These are phyloP conservation scores for Metopolophium dirhodum DNA, from an alignment of 1,140 invertebrate genomes.

Conservation along the genomic window DNA sequence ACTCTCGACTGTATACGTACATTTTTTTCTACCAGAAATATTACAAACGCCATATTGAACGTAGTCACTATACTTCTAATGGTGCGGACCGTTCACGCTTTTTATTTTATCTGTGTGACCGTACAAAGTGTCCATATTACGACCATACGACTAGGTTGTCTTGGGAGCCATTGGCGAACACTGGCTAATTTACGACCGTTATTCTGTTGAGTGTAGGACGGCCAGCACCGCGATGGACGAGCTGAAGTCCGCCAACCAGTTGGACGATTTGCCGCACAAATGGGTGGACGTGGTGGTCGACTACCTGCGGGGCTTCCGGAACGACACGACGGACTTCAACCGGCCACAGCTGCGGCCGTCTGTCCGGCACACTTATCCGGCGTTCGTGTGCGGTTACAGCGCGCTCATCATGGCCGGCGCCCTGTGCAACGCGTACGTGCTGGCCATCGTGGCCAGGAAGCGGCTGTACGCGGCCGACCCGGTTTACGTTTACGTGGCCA, in stretches of 20 bases:
- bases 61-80: no score
- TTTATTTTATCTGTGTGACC: no score
- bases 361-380: slow-evolving; percentile 68
- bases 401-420: slow-evolving; percentile 68
- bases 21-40: no score
- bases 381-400: slow-evolving; percentile 72
- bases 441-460: slow-evolving; percentile 69
- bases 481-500: slow-evolving; percentile 73
- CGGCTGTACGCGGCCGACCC: slow-evolving; percentile 69
- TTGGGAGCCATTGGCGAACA: no score
- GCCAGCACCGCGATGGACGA: neutral
- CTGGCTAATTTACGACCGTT: no score
- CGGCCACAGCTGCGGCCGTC: slow-evolving; percentile 64
- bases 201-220: no score
- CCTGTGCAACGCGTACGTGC: slow-evolving; percentile 68
- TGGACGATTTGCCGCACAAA: slow-evolving; percentile 59
- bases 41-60: no score
- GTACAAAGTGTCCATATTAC: no score
- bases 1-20: no score
- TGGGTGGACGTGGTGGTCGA: slow-evolving; percentile 61
- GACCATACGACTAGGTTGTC: no score
- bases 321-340: slow-evolving; percentile 63
- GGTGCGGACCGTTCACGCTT: no score
- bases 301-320: slow-evolving; percentile 61
- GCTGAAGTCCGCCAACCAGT: neutral